A percentile compares a stretch with the other conserved stretches of the same genome.
Evolutionary conservation across 2,888 invertebrate species (phyloP).

Genomic region (Pardosa pseudoannulata): DNA sequence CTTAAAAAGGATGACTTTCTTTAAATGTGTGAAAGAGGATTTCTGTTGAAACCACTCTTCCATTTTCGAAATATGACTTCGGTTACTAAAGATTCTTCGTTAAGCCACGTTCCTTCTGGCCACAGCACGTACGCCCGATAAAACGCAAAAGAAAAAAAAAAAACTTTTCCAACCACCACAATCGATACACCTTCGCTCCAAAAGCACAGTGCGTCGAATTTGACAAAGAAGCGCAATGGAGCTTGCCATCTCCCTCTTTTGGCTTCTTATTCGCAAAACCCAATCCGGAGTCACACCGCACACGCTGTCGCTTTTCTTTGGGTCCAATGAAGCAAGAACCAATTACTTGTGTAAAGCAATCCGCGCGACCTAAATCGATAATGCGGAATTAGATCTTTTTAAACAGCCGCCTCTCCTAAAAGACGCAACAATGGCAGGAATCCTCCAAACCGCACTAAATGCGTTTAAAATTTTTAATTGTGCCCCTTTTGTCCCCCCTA

Average conservation of each 20-base stretch:
- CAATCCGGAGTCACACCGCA: neutral
- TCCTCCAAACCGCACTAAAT: conserved; percentile 40
- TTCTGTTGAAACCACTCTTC: too few relatives aligned
- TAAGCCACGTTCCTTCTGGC: too few relatives aligned
- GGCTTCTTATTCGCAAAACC: too few relatives aligned
- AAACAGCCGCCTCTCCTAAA: conserved; percentile 2
- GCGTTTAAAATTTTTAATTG: conserved; percentile 46
- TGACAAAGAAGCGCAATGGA: neutral
- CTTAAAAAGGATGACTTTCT: too few relatives aligned
- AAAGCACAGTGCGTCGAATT: conserved; percentile 4
- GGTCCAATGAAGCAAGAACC: neutral
- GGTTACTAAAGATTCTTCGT: too few relatives aligned
- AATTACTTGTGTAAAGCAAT: conserved; percentile 16
- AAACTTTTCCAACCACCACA: too few relatives aligned
- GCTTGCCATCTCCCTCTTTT: neutral
- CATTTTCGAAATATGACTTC: too few relatives aligned
- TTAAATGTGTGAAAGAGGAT: too few relatives aligned
- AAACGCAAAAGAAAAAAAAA: too few relatives aligned
- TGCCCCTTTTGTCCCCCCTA: conserved; percentile 37
- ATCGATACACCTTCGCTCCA: neutral
- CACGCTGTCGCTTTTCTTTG: neutral
- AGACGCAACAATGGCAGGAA: conserved; percentile 1
- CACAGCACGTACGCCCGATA: too few relatives aligned
- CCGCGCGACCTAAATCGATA: conserved; percentile 14
- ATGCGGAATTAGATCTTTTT: conserved; percentile 36